Evolutionary conservation across 2,888 invertebrate genomes (phyloP).

Genomic region (Orchesella flavescens): DNA sequence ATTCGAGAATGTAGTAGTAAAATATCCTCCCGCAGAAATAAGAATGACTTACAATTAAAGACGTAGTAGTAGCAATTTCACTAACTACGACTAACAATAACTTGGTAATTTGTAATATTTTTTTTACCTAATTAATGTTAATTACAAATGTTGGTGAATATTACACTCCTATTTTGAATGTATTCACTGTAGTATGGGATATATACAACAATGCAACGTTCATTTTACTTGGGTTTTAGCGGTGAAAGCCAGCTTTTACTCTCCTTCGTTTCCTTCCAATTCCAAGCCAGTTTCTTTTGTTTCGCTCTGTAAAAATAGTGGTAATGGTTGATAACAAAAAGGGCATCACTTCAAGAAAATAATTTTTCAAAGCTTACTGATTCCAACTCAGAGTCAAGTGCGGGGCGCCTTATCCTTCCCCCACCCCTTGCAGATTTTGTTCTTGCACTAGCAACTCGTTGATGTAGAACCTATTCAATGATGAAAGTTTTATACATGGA

Average conservation of each 20-base stretch:
- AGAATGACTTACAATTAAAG: too few species aligned
- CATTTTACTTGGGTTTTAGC: not conserved
- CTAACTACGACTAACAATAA: too few species aligned
- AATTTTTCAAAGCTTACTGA: constrained; percentile 22
- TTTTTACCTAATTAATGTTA: not conserved
- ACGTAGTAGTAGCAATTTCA: too few species aligned
- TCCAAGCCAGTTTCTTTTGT: constrained; percentile 41
- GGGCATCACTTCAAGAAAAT: not conserved
- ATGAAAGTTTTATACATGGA: not conserved
- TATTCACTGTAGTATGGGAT: too few species aligned
- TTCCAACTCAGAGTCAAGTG: constrained; percentile 62
- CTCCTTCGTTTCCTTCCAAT: constrained; percentile 6
- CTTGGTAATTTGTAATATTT: too few species aligned
- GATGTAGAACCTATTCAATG: constrained; percentile 66
- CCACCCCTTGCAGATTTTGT: constrained; percentile 69
- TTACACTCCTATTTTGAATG: not conserved
- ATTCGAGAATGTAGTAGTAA: too few species aligned
- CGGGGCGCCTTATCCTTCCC: constrained; percentile 58
- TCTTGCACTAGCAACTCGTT: constrained; percentile 71
- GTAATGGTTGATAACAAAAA: not conserved
- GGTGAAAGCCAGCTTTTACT: constrained; percentile 28
- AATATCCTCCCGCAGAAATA: too few species aligned
- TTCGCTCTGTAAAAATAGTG: constrained; percentile 36
- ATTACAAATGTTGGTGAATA: not conserved
- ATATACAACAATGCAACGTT: too few species aligned